Evolutionary conservation across 2,113 vertebrate species (phyloP).

Genomic region (Hydrolagus affinis): DNA sequence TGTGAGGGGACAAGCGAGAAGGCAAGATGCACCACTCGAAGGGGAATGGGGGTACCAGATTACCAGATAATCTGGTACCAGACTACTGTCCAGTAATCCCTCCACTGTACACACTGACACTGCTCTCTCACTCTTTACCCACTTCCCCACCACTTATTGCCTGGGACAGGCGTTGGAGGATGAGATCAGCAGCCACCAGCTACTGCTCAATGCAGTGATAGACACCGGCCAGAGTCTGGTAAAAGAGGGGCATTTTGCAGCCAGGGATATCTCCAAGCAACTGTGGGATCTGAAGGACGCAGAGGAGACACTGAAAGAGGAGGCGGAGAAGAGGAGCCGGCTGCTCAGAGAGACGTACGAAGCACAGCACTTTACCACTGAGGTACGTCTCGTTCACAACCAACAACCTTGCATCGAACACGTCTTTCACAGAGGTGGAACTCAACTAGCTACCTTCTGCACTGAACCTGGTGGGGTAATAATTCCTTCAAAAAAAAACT

Average conservation of each 20-base stretch:
- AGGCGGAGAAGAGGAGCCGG: constrained; percentile 50
- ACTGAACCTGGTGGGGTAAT: background rate
- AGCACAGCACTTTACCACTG: constrained; percentile 62
- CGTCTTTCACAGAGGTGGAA: background rate
- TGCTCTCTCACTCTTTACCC: background rate
- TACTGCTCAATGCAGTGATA: constrained; percentile 62
- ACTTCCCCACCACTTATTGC: background rate
- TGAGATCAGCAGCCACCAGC: constrained; percentile 61
- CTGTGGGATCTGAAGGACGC: constrained; percentile 61
- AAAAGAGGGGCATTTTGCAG: constrained; percentile 60
- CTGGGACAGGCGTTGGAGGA: constrained; percentile 61
- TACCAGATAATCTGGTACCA: no score
- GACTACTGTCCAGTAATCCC: no score
- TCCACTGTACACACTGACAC: background rate
- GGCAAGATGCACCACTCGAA: constrained; percentile 33
- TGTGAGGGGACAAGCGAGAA: constrained; percentile 33
- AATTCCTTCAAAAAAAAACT: no score
- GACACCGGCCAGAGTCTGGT: constrained; percentile 66
- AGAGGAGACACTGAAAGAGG: constrained; percentile 51
- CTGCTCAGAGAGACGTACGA: constrained; percentile 61
- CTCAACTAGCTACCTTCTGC: background rate
- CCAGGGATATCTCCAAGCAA: constrained; percentile 54
- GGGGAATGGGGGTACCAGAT: background rate
- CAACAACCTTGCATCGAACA: no score
- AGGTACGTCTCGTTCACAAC: constrained; percentile 52